A percentile compares a stretch with the other conserved stretches of the same genome.
Evolutionary conservation across 2,113 vertebrate species (phyloP).

Genomic region (Megaceryle torquata): DNA sequence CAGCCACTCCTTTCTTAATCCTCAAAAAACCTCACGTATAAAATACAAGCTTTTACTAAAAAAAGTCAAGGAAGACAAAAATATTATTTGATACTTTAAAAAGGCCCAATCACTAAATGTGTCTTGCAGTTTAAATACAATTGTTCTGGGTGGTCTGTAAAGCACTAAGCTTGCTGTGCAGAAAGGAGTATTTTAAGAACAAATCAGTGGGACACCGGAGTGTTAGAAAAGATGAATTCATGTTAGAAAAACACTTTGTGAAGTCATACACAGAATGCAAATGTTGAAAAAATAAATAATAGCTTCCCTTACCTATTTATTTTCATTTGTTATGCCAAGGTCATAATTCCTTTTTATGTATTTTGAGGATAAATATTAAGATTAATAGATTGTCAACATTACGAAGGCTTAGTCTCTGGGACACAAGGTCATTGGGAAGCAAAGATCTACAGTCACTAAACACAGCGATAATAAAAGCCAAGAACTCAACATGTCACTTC

Average conservation of each 20-base stretch:
- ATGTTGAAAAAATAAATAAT: conserved; percentile 54
- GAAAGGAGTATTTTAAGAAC: conserved; percentile 53
- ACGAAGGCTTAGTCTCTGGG: neutral
- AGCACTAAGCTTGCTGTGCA: neutral
- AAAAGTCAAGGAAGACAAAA: neutral
- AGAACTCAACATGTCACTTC: neutral
- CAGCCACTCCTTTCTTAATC: conserved; percentile 18
- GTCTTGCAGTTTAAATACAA: neutral
- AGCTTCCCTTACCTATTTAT: conserved; percentile 45
- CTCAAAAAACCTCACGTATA: neutral
- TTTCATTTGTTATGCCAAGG: conserved; percentile 39
- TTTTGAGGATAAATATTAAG: conserved; percentile 63
- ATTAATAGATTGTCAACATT: conserved; percentile 32
- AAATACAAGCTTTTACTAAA: neutral
- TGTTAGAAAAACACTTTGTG: conserved; percentile 17
- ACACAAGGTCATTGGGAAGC: conserved; percentile 40
- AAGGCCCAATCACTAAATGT: neutral
- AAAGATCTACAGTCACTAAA: neutral
- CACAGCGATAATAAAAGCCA: neutral
- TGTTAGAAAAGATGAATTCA: conserved; percentile 15
- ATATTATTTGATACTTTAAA: conserved; percentile 6
- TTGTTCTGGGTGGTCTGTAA: conserved; percentile 36
- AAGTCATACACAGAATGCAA: conserved; percentile 44
- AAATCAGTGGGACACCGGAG: neutral
- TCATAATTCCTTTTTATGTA: conserved; percentile 45